These are phyloP conservation scores for Calameuta filiformis DNA, from an alignment of 2,888 invertebrate species.

Conservation along the genomic window DNA sequence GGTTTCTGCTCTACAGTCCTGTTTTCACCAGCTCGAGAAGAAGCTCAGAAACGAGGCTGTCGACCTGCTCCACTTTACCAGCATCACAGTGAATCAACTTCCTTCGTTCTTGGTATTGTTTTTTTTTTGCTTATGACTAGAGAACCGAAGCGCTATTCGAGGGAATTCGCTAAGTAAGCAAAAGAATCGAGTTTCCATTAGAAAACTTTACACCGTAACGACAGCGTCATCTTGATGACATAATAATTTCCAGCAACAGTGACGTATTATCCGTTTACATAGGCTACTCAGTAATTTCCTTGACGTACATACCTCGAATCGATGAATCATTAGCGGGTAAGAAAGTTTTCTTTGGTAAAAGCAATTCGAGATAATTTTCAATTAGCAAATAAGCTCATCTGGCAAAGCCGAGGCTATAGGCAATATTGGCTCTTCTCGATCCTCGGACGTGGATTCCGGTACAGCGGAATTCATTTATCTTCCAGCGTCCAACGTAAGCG, in stretches of 20 bases:
- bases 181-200: slow-evolving; percentile 34
- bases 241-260: not conserved
- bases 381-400: not conserved
- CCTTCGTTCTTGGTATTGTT: slow-evolving; percentile 20
- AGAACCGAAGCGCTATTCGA: slow-evolving; percentile 27
- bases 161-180: slow-evolving; percentile 32
- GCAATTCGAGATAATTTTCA: not conserved
- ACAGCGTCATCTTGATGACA: not conserved
- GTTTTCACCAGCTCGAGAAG: not conserved
- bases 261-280: not conserved
- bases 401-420: not conserved
- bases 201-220: slow-evolving; percentile 18
- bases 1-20: not conserved
- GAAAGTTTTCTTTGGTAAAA: not conserved
- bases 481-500: not conserved
- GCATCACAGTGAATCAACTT: not conserved
- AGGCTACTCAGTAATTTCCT: not conserved
- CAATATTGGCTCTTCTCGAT: not conserved
- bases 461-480: not conserved
- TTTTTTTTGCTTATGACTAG: slow-evolving; percentile 22
- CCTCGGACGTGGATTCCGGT: not conserved
- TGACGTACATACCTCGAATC: not conserved
- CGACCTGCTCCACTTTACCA: not conserved
- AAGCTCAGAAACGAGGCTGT: not conserved
- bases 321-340: not conserved